Evolutionary conservation across 2,888 invertebrate genomes (phyloP), one percentile per base, ranked within the genome.

Genomic region (Boloria selene): DNA sequence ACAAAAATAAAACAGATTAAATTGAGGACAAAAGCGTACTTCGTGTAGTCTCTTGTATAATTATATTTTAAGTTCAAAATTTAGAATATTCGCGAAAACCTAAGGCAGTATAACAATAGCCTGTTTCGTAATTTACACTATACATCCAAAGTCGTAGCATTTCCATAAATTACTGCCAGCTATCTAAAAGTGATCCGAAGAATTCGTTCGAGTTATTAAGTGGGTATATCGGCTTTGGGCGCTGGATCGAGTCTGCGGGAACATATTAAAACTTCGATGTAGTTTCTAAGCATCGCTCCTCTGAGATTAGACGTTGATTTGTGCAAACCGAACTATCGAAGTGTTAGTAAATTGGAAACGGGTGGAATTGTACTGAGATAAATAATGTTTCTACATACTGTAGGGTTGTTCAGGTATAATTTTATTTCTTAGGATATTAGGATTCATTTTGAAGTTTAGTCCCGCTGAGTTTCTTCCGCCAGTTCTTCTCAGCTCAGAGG

Each of bases 231-330:
- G 59, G 31, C 59, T 31, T 49, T 18, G 42, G 44, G 22, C n/a
- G 44, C 22, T n/a, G n/a, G 17, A 49, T 13, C 59, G 17, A 17
- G 31, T 13, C 2, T 22, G 16, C 22, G 44, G 31, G 42, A 65
- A 51, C 70, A 67, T 72, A 70, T 72, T 70, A 70, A 67, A 71
- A 70, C 54, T 72, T 68, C 45, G 63, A 67, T 49, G 59, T 63
- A 60, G 55, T 61, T 63, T 38, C 45, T 50, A 60, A 42, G 26
- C 42, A 22, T 31, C 44, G 22, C 42, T 56, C 65, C 65, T 62
- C 31, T 7, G 67, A 60, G 64, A 59, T 60, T 65, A 44, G 64
- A 55, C 16, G 22, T 52, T 44, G 59, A 45, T 61, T 45, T 56
- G 56, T 51, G 51, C 44, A 18, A 49, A 59, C 26, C 17, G 17